Base-by-base conservation (phyloP, 2,888 invertebrate species). In the Ochropleura leucogaster region DNA sequence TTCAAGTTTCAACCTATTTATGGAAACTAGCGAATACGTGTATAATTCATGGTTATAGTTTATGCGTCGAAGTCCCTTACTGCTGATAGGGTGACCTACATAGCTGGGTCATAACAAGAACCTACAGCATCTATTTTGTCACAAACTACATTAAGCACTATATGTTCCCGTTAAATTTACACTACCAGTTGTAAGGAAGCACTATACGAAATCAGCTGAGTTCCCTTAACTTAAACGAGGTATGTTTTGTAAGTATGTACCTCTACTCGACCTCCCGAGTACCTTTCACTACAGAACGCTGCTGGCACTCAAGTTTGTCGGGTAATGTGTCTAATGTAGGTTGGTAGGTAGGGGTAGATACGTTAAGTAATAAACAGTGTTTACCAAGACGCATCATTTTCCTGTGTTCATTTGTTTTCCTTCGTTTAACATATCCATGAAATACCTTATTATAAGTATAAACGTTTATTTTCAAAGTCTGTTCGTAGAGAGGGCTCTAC, bases 291-390 rank as follows among this genome's bases (percentile, higher is more conserved):
- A 42, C 44, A 76, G 44, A 53, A 47, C 47, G 51, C 30, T 68
- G 63, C 20, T 82, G 82, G 78, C 78, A 82, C 77, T 82, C 82
- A 82, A 64, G 57, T 64, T 68, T 44, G 63, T 57, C 20, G 60
- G n/a, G 20, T 82, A 82, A 81, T 78, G 78, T 82, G 30, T 51
- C 20, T 78, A 68, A 68, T 51, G 46, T 57, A 51, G 16, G 14
- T 62, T 40, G 12, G 30, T 55, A 62, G 18, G 10, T 1, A 9
- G 18, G 55, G 30, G 30, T 47, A 68, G 12, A n/a, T 18, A 57
- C 55, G n/a, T 49, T 68, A 64, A 76, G 77, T 81, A 79, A 60
- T 77, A 82, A 68, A 65, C 70, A 77, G n/a, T 77, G 60, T 66
- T 64, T 5, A 20, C 5, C 40, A 51, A n/a, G 49, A 3, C n/a